Evolutionary conservation across 2,888 invertebrate genomes (phyloP).

Genomic region (Sesamia inferens): DNA sequence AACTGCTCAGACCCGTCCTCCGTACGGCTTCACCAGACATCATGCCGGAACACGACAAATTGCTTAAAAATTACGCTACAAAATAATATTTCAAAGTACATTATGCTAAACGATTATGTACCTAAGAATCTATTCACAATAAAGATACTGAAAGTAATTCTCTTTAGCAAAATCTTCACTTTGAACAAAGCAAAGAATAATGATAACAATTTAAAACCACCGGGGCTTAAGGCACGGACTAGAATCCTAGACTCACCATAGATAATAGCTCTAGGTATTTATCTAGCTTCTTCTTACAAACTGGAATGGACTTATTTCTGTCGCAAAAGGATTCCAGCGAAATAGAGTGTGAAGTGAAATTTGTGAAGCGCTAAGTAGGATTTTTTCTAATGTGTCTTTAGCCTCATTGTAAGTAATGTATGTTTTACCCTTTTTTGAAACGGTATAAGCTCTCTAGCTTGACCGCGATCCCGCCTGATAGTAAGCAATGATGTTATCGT

Average conservation of each 20-base stretch:
- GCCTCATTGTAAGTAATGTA: conserved; percentile 44
- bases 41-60: too few species aligned
- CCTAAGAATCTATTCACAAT: neutral
- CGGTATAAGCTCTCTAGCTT: too few species aligned
- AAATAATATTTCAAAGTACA: neutral
- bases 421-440: conserved; percentile 27
- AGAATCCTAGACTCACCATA: conserved; percentile 45
- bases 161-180: conserved; percentile 51
- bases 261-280: conserved; percentile 58
- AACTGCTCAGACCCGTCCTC: too few species aligned
- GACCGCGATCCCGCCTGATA: too few species aligned
- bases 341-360: conserved; percentile 46
- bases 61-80: neutral
- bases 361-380: conserved; percentile 30
- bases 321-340: conserved; percentile 36
- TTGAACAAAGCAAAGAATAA: conserved; percentile 58
- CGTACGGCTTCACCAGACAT: too few species aligned
- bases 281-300: conserved; percentile 61
- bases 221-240: conserved; percentile 29
- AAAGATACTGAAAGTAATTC: conserved; percentile 15
- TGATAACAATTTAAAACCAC: conserved; percentile 59
- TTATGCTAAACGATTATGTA: conserved; percentile 16
- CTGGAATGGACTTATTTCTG: conserved; percentile 58
- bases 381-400: conserved; percentile 45
- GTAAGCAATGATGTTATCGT: too few species aligned